A percentile compares a stretch with the other conserved stretches of the same genome.
Conservation (phyloP, 2,797 vertebrate genomes). For the Myotis vivesi region DNA sequence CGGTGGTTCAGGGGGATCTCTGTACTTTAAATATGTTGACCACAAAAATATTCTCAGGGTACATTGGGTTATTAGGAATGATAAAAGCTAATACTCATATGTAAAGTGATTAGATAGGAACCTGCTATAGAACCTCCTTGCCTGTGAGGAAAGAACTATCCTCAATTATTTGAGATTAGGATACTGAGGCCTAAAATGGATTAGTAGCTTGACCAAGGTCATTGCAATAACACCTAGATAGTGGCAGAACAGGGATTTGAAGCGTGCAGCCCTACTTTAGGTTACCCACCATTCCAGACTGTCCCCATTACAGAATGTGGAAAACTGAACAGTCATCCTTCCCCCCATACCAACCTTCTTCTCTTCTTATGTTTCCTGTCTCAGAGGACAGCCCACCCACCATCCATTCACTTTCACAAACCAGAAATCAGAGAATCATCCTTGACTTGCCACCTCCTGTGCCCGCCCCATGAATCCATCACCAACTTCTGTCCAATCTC, state of each 20-base stretch:
- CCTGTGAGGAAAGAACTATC: neutral
- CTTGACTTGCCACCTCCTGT: neutral
- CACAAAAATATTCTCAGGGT: neutral
- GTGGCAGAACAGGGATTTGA: neutral
- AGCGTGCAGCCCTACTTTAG: neutral
- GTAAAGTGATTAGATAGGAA: neutral
- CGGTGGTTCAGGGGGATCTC: no score
- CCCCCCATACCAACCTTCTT: neutral
- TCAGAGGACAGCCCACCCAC: neutral
- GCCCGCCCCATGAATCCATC: neutral
- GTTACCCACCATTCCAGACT: neutral
- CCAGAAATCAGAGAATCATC: no score
- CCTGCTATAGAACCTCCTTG: neutral
- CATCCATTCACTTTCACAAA: neutral
- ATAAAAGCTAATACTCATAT: neutral
- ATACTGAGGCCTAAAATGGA: neutral
- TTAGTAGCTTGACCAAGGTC: neutral
- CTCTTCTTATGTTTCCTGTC: neutral
- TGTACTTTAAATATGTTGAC: neutral
- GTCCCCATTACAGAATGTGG: neutral
- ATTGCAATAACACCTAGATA: neutral
- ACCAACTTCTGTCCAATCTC: neutral
- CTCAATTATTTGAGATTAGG: neutral
- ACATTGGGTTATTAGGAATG: neutral
- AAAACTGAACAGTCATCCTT: neutral